Evolutionary conservation across 2,888 invertebrate species (phyloP).

Genomic region (Campoplex capitator): DNA sequence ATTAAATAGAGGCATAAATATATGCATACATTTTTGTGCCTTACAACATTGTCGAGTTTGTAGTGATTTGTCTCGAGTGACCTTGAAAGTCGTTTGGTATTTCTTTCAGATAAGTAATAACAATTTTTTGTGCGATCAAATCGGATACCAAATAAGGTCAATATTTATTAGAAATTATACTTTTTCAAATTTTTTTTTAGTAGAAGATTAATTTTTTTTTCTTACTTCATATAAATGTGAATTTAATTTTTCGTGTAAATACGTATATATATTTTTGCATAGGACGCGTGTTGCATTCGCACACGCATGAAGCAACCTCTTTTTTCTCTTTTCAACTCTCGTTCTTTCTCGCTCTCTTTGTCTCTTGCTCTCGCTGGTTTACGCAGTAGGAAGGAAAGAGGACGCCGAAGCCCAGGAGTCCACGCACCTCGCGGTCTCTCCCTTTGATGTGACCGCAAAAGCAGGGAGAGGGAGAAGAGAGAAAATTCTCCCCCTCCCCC

Average conservation of each 20-base stretch:
- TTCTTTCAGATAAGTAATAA: neutral
- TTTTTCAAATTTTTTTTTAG: too few species aligned
- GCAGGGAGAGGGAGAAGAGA: conserved; percentile 9
- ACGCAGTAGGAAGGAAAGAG: conserved; percentile 60
- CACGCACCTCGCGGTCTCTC: conserved; percentile 78
- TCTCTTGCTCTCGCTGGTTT: neutral
- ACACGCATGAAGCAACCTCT: conserved; percentile 67
- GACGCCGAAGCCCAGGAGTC: conserved; percentile 78
- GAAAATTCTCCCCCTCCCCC: conserved; percentile 19
- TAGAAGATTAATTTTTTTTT: too few species aligned
- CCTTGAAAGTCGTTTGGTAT: neutral
- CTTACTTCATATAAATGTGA: too few species aligned
- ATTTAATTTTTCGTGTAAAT: neutral
- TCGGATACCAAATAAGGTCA: neutral
- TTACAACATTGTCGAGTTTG: neutral
- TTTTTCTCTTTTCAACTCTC: neutral
- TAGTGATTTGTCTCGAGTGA: neutral
- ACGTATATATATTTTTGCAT: neutral
- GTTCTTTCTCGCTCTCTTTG: neutral
- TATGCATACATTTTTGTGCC: neutral
- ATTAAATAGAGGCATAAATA: neutral
- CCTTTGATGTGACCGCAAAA: conserved; percentile 82
- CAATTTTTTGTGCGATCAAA: neutral
- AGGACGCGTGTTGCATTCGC: conserved; percentile 69
- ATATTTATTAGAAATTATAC: too few species aligned